A percentile compares a stretch with the other conserved stretches of the same genome.
phyloP scores from a whole-genome alignment of 2,797 vertebrate genomes.

The Gila robusta region DNA sequence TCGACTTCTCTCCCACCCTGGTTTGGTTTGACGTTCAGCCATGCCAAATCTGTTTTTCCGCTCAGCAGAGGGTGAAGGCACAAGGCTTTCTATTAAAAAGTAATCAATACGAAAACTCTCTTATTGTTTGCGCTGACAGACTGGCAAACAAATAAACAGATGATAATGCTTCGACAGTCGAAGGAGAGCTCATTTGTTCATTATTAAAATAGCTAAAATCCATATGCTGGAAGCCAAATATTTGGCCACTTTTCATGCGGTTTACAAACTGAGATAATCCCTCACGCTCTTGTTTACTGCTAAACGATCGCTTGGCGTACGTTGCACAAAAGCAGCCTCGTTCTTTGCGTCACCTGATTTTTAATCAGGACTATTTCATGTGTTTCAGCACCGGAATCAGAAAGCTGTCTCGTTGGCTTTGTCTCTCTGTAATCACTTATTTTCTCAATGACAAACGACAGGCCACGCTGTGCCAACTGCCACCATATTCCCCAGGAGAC shows the following conservation, averaged over 20 bases:
- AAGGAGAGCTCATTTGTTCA: slow-evolving; percentile 43
- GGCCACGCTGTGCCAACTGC: slow-evolving; percentile 57
- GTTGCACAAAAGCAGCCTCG: slow-evolving; percentile 3
- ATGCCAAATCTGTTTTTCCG: slow-evolving; percentile 50
- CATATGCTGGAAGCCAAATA: slow-evolving; percentile 29
- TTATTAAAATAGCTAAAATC: slow-evolving; percentile 44
- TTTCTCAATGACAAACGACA: slow-evolving; percentile 65
- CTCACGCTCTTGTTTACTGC: slow-evolving; percentile 36
- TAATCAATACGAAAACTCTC: slow-evolving; percentile 48
- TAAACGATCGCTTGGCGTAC: slow-evolving; percentile 2
- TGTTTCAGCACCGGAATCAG: slow-evolving; percentile 45
- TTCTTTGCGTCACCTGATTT: slow-evolving; percentile 37
- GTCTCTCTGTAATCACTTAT: slow-evolving; percentile 55
- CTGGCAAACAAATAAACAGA: slow-evolving; percentile 28
- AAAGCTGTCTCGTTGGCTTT: slow-evolving; percentile 58
- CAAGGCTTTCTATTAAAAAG: slow-evolving; percentile 34
- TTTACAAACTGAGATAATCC: slow-evolving; percentile 49
- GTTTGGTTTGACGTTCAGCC: slow-evolving; percentile 42
- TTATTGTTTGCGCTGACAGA: slow-evolving; percentile 37
- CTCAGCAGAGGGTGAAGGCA: slow-evolving; percentile 47
- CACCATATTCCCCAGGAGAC: slow-evolving; percentile 64
- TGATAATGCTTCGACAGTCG: slow-evolving; percentile 29
- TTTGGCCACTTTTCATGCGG: slow-evolving; percentile 27
- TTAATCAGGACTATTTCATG: slow-evolving; percentile 51
- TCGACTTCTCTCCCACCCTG: slow-evolving; percentile 43